phyloP scores from a whole-genome alignment of 2,113 vertebrate species.

The Pelusios castaneus region DNA sequence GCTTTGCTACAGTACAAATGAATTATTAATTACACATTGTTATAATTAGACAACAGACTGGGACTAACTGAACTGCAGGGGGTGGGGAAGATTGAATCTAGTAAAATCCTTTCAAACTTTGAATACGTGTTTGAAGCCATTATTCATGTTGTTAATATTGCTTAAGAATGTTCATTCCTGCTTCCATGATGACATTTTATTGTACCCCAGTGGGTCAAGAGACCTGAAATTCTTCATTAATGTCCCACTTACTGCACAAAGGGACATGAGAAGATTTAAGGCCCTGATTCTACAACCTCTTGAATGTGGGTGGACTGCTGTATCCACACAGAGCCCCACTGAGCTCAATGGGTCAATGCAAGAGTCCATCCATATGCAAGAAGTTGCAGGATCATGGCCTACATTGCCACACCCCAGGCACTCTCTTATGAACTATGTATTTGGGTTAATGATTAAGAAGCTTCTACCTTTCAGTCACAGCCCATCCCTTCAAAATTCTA shows the following conservation, averaged over 20 bases:
- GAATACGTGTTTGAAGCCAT: not conserved
- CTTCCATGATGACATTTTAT: not conserved
- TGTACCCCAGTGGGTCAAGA: not conserved
- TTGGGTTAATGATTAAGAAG: not conserved
- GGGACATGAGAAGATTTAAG: not conserved
- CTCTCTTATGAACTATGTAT: not conserved
- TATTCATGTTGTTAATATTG: not conserved
- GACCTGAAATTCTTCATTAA: not conserved
- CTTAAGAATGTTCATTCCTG: not conserved
- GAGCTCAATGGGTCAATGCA: fast-evolving
- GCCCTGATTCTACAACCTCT: not conserved
- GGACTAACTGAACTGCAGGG: not conserved
- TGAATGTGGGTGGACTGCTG: not conserved
- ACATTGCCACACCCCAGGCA: fast-evolving
- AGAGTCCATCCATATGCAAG: not conserved
- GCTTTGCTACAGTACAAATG: fast-evolving
- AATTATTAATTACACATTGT: not conserved
- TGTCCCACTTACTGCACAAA: not conserved
- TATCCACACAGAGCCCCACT: fast-evolving
- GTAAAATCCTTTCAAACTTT: not conserved
- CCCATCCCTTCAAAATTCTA: not conserved
- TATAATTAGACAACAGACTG: not conserved
- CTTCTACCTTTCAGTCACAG: not conserved
- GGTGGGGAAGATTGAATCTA: not conserved
- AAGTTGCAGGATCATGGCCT: not conserved